Evolutionary conservation across 2,113 vertebrate genomes (phyloP), one percentile per base, ranked within the genome.

Genomic region (Lophura nycthemera): DNA sequence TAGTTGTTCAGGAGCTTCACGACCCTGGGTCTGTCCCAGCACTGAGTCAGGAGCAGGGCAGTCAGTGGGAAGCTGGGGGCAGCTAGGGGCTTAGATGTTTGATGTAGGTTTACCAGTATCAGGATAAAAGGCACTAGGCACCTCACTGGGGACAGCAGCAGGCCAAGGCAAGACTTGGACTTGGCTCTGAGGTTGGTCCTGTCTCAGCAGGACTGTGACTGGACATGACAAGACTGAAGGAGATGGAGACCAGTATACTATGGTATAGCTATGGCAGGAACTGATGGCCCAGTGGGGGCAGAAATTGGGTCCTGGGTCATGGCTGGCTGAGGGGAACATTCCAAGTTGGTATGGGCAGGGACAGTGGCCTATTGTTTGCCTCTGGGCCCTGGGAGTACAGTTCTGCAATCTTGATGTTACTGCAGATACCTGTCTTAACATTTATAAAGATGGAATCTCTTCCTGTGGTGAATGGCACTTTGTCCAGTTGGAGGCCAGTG

Each of bases 41-140:
- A 22, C 4, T 40, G 7, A 40, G 29, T 9, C 38, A 86, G 80
- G 11, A 90, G 10, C 24, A 89, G 29, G 21, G 47, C 63, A 64
- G 11, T 2, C 10, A 11, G 0, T 6, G 29, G 22, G 0, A 3
- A 19, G 32, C 19, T 8, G 0, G 1, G 5, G 24, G 2, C 21
- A 88, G 11, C 1, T 1, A 8, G 18, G 88, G 20, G 4, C 8
- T 17, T 16, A 59, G 56, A 57, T 32, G 10, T 32, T 56, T 30
- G 50, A 52, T 27, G 27, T 56, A 30, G 29, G 17, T 56, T 56
- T 57, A 57, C 30, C 30, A 32, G 24, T 14, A 56, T 32, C 54
- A 19, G 32, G 30, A 57, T 32, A 57, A 57, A 57, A 90, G 18
- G 4, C 6, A 25, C 20, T 2, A 2, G 50, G 8, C 45, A 61